Evolutionary conservation across 2,888 invertebrate genomes (phyloP).

Genomic region (Scaptomyza flava): DNA sequence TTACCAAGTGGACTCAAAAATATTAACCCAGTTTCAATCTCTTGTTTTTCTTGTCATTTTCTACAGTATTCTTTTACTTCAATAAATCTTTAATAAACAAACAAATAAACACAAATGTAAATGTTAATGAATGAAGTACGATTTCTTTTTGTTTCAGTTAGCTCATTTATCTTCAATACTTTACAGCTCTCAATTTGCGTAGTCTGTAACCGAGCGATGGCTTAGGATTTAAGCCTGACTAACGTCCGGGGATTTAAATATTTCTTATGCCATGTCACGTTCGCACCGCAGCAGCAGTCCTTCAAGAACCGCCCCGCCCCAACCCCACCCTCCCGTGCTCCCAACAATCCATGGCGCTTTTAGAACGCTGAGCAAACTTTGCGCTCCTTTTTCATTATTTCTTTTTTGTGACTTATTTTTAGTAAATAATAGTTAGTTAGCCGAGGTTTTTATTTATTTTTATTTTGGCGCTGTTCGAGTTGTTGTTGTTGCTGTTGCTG

Average conservation of each 20-base stretch:
- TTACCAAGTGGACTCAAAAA: too few relatives aligned
- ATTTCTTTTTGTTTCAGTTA: constrained; percentile 14
- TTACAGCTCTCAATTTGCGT: constrained; percentile 57
- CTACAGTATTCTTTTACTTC: not conserved
- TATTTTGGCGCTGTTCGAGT: constrained; percentile 31
- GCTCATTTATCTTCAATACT: constrained; percentile 58
- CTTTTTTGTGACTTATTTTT: constrained; percentile 69
- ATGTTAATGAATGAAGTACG: constrained; percentile 17
- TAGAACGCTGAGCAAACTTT: constrained; percentile 29
- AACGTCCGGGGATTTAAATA: constrained; percentile 60
- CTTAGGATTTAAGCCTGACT: constrained; percentile 62
- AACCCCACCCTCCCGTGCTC: too few relatives aligned
- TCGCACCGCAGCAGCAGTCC: constrained; percentile 40
- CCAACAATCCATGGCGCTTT: not conserved
- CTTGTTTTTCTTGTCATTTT: not conserved
- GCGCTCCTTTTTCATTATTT: constrained; percentile 7
- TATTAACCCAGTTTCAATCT: too few relatives aligned
- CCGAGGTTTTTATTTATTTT: constrained; percentile 61
- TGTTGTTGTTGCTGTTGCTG: constrained; percentile 15
- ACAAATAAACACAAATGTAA: not conserved
- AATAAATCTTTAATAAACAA: not conserved
- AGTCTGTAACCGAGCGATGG: constrained; percentile 33
- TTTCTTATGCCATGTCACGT: constrained; percentile 64
- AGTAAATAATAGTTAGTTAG: constrained; percentile 79
- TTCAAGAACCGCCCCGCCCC: constrained; percentile 4